Percentiles rank a stretch among this genome's conserved stretches.
Conservation (phyloP, 2,888 invertebrate species). For the Phasia obesa region DNA sequence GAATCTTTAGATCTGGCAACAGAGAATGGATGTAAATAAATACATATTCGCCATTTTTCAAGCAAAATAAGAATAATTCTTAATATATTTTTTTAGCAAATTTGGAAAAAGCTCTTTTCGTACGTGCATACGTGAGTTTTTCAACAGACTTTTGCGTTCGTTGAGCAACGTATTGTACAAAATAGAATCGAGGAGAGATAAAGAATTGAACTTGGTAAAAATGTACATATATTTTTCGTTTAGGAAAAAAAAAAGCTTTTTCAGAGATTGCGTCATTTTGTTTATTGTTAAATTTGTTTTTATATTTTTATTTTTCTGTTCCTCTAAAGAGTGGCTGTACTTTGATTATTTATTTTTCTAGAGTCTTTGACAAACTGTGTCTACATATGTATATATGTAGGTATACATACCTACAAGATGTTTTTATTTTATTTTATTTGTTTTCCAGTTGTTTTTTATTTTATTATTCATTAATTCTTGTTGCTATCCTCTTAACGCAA, state of each 20-base stretch:
- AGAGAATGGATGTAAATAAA: background rate
- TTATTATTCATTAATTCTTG: too few species aligned
- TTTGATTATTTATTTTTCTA: conserved; percentile 29
- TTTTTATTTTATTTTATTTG: too few species aligned
- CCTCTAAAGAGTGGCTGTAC: conserved; percentile 52
- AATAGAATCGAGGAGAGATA: conserved; percentile 43
- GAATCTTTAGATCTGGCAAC: background rate
- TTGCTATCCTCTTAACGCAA: too few species aligned
- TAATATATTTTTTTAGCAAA: conserved; percentile 60
- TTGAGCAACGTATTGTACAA: conserved; percentile 66
- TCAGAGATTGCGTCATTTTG: conserved; percentile 57
- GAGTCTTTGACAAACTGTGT: conserved; percentile 1
- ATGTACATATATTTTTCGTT: conserved; percentile 33
- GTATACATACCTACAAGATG: too few species aligned
- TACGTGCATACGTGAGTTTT: conserved; percentile 42
- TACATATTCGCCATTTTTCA: conserved; percentile 77
- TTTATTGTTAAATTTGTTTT: conserved; percentile 40
- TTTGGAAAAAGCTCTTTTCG: conserved; percentile 46
- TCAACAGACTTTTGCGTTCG: conserved; percentile 66
- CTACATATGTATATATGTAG: background rate
- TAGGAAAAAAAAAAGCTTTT: conserved; percentile 16
- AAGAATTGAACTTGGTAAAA: conserved; percentile 56
- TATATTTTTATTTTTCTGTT: conserved; percentile 32
- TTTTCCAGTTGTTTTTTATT: too few species aligned
- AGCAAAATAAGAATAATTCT: background rate